Evolutionary conservation across 2,888 invertebrate species (phyloP).

Genomic region (Apeira syringaria): DNA sequence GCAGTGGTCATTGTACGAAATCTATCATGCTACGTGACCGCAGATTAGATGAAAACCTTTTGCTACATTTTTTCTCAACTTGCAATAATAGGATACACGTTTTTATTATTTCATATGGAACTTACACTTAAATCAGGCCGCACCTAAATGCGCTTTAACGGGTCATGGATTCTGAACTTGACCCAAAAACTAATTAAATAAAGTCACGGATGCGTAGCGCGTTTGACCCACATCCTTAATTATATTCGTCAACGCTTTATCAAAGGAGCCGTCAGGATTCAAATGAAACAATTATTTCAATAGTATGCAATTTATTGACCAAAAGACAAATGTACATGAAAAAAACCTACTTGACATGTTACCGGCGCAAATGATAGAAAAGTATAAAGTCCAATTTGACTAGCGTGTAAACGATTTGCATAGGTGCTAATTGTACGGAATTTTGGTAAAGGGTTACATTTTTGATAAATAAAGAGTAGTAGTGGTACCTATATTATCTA

Average conservation of each 20-base stretch:
- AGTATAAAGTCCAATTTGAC: too few relatives aligned
- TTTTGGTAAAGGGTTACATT: too few relatives aligned
- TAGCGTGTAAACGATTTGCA: too few relatives aligned
- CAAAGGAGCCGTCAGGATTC: constrained; percentile 15
- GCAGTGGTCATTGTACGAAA: too few relatives aligned
- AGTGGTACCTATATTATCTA: too few relatives aligned
- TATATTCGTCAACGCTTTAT: constrained; percentile 15
- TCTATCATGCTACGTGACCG: too few relatives aligned
- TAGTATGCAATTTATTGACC: constrained; percentile 32
- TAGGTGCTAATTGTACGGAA: too few relatives aligned
- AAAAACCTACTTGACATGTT: constrained; percentile 2
- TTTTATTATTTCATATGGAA: too few relatives aligned
- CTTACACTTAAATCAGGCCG: background rate
- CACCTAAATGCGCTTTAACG: background rate
- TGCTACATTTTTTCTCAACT: too few relatives aligned
- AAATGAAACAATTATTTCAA: constrained; percentile 23
- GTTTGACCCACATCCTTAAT: constrained; percentile 30
- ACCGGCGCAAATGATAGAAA: constrained; percentile 7
- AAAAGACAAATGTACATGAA: constrained; percentile 18
- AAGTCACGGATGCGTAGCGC: constrained; percentile 9
- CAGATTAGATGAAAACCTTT: too few relatives aligned
- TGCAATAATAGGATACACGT: too few relatives aligned
- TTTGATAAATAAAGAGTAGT: too few relatives aligned
- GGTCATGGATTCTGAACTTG: constrained; percentile 19
- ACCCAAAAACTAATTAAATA: constrained; percentile 26